Evolutionary conservation across 2,797 vertebrate species (phyloP).

Genomic region (Sitta carolinensis): DNA sequence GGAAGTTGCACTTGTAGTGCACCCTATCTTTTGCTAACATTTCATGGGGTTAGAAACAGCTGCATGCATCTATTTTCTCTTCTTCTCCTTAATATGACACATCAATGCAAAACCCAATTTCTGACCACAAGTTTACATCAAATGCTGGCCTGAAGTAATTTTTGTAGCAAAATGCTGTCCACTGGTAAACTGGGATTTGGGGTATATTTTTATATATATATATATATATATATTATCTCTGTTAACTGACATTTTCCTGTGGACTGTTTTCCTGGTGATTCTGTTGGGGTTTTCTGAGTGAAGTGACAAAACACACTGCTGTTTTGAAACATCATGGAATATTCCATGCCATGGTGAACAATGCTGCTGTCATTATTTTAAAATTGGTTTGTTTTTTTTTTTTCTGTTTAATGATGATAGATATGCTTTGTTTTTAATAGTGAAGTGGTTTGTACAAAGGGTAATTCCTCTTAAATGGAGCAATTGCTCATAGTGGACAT

Average conservation of each 20-base stretch:
- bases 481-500: conserved; percentile 80
- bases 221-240: not conserved
- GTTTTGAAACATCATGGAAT: not conserved
- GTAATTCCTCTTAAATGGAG: conserved; percentile 82
- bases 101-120: not conserved
- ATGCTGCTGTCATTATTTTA: conserved; percentile 61
- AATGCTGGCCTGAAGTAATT: not conserved
- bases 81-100: not conserved
- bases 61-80: not conserved
- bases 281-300: not conserved
- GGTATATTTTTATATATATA: no score
- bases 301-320: conserved; percentile 17
- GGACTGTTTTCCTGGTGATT: not conserved
- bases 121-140: not conserved
- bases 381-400: conserved; percentile 46
- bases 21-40: not conserved
- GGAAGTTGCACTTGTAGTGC: not conserved
- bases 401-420: conserved; percentile 82
- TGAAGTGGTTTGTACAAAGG: conserved; percentile 82
- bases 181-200: not conserved
- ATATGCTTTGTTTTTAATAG: conserved; percentile 81
- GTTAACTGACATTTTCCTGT: not conserved
- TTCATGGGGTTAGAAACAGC: not conserved
- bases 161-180: not conserved
- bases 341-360: not conserved